phyloP scores from a whole-genome alignment of 2,113 vertebrate genomes.

The Orientallactaga bullata region DNA sequence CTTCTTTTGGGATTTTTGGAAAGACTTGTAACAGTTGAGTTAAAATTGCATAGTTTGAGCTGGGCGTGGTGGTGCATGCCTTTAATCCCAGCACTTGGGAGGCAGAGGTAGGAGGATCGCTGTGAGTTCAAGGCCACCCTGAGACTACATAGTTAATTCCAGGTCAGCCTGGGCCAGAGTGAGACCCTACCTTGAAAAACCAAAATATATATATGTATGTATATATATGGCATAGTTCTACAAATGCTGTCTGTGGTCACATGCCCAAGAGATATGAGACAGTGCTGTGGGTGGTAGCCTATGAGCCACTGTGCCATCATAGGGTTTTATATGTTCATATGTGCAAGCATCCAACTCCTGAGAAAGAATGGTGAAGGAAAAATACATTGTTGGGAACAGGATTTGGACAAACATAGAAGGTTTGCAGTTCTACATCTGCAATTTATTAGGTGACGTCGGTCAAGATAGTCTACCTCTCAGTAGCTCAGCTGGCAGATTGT shows the following conservation, averaged over 20 bases:
- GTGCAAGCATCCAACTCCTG: neutral
- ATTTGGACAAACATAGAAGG: no score
- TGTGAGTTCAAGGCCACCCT: no score
- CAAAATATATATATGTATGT: no score
- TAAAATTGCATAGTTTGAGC: conserved; percentile 18
- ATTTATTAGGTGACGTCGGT: neutral
- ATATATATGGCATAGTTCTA: neutral
- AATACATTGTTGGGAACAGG: neutral
- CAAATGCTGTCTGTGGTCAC: neutral
- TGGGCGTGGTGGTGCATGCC: no score
- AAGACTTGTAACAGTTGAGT: neutral
- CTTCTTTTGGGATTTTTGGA: neutral
- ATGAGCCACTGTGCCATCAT: neutral
- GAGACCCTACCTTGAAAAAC: no score
- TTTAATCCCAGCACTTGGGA: no score
- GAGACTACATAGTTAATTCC: no score
- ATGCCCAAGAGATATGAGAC: neutral
- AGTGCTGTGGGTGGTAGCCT: neutral
- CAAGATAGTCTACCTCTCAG: neutral
- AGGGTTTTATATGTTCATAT: neutral
- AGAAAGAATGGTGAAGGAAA: neutral
- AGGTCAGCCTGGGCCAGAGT: no score
- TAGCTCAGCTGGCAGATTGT: neutral
- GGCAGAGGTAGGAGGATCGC: no score
- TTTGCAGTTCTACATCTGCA: neutral